Conservation (phyloP, 2,888 invertebrate species). For the Leptopilina myrica region DNA sequence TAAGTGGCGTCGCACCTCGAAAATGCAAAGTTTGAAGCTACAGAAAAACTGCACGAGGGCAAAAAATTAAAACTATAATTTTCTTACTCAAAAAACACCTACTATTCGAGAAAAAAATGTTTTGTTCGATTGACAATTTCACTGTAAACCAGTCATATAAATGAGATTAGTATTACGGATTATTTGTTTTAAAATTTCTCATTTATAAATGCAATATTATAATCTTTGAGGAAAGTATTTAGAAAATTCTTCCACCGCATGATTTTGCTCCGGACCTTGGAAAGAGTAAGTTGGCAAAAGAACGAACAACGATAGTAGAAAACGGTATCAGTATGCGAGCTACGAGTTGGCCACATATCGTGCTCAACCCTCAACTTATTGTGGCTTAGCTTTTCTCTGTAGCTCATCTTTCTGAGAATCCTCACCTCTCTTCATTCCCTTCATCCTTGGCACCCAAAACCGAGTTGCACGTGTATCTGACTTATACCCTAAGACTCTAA, state of each 20-base stretch:
- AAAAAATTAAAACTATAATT: too few species aligned
- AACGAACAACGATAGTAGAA: constrained; percentile 55
- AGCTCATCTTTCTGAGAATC: constrained; percentile 47
- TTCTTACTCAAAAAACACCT: too few species aligned
- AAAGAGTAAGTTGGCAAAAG: constrained; percentile 49
- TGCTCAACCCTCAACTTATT: constrained; percentile 77
- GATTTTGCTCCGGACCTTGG: constrained; percentile 29
- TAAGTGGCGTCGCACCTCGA: too few species aligned
- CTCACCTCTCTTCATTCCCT: constrained; percentile 49
- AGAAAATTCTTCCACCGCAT: constrained; percentile 30
- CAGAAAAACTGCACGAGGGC: too few species aligned
- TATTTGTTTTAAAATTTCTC: too few species aligned
- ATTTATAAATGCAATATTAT: too few species aligned
- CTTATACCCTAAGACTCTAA: constrained; percentile 73
- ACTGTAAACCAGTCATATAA: too few species aligned
- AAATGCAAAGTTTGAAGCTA: too few species aligned
- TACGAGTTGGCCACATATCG: constrained; percentile 76
- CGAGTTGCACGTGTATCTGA: constrained; percentile 58
- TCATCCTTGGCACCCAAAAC: constrained; percentile 51
- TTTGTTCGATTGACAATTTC: too few species aligned
- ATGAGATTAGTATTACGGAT: too few species aligned
- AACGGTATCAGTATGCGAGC: constrained; percentile 76
- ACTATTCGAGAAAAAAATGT: too few species aligned
- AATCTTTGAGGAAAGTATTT: too few species aligned
- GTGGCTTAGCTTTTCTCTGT: constrained; percentile 72